phyloP scores from a whole-genome alignment of 2,113 vertebrate species.

The Sander lucioperca region DNA sequence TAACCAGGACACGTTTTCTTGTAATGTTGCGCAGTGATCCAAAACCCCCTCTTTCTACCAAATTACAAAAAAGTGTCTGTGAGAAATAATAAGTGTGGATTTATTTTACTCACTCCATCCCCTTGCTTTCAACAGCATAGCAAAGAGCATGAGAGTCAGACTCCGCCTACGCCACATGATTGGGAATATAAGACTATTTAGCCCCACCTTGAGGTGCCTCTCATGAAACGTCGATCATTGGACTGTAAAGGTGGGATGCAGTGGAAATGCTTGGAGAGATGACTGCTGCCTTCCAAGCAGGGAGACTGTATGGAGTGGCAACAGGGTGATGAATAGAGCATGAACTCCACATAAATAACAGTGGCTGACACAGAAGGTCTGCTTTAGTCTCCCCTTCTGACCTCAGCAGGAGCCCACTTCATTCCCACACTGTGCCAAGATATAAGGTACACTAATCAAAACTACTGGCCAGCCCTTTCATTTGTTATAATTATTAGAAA shows the following conservation, averaged over 20 bases:
- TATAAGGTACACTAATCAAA: slow-evolving; percentile 67
- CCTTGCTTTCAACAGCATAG: slow-evolving; percentile 77
- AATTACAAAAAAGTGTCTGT: slow-evolving; percentile 41
- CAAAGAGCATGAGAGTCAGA: slow-evolving; percentile 72
- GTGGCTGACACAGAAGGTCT: slow-evolving; percentile 70
- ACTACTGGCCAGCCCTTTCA: slow-evolving; percentile 45
- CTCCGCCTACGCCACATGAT: slow-evolving; percentile 79
- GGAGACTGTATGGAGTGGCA: slow-evolving; percentile 46
- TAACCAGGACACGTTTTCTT: slow-evolving; percentile 51
- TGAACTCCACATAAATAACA: slow-evolving; percentile 78
- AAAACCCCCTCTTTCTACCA: slow-evolving; percentile 13
- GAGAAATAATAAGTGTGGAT: slow-evolving; percentile 62
- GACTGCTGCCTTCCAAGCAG: slow-evolving; percentile 47
- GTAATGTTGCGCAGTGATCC: slow-evolving; percentile 51
- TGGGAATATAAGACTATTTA: slow-evolving; percentile 73
- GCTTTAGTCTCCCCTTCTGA: slow-evolving; percentile 70
- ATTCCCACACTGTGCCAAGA: slow-evolving; percentile 70
- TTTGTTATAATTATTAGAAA: slow-evolving; percentile 55
- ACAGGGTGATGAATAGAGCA: slow-evolving; percentile 70
- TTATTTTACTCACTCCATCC: slow-evolving; percentile 85
- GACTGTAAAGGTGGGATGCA: slow-evolving; percentile 67
- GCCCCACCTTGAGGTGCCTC: slow-evolving; percentile 80
- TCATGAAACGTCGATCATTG: slow-evolving; percentile 78
- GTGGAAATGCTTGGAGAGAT: slow-evolving; percentile 62
- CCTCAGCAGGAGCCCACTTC: slow-evolving; percentile 66